phyloP scores from a whole-genome alignment of 1,140 invertebrate species.

The Orussus abietinus region DNA sequence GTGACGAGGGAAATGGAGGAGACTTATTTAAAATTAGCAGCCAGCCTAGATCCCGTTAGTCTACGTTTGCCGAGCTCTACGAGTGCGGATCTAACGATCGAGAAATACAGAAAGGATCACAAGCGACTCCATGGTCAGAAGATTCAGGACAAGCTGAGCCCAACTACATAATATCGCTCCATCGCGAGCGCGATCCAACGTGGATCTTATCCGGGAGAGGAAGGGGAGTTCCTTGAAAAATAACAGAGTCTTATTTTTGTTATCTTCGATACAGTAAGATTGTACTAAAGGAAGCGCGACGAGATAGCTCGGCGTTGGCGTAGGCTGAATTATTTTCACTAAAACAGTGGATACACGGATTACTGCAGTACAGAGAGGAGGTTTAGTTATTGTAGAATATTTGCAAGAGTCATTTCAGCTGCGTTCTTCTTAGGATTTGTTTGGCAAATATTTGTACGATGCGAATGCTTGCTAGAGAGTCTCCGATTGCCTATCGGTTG shows the following conservation, averaged over 20 bases:
- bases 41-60: constrained; percentile 39
- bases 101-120: constrained; percentile 46
- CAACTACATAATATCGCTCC: constrained; percentile 33
- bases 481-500: too few relatives aligned
- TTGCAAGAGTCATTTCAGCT: too few relatives aligned
- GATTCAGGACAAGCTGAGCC: constrained; percentile 29
- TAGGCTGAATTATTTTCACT: too few relatives aligned
- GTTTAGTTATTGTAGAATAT: too few relatives aligned
- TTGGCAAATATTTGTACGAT: too few relatives aligned
- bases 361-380: too few relatives aligned
- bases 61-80: constrained; percentile 27
- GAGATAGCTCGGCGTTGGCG: too few relatives aligned
- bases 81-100: constrained; percentile 40
- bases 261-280: constrained; percentile 29
- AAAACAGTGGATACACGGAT: too few relatives aligned
- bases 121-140: constrained; percentile 34
- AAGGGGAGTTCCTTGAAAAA: constrained; percentile 34
- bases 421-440: too few relatives aligned
- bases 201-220: background rate
- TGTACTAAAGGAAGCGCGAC: constrained; percentile 23
- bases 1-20: constrained; percentile 51
- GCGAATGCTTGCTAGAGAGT: too few relatives aligned
- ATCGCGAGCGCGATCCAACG: constrained; percentile 1
- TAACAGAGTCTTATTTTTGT: constrained; percentile 36
- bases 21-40: constrained; percentile 47